phyloP scores from a whole-genome alignment of 2,888 invertebrate genomes.

The Oxytorus armatus region DNA sequence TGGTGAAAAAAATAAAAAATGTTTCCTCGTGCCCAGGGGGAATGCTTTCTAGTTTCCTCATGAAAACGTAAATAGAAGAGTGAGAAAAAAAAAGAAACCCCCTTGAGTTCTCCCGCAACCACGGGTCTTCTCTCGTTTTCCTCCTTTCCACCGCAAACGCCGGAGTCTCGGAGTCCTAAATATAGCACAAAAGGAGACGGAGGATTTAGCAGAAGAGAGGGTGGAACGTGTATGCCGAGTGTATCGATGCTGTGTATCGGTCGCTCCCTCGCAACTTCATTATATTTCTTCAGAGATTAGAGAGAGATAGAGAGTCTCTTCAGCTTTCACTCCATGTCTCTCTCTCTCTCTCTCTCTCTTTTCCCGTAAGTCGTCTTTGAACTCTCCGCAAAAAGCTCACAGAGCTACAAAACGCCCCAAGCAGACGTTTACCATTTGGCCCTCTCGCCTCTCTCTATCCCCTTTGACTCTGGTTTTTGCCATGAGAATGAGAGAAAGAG shows the following conservation, averaged over 20 bases:
- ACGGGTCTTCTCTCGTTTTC: neutral
- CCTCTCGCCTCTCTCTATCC: constrained; percentile 23
- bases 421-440: constrained; percentile 58
- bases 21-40: neutral
- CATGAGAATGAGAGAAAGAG: neutral
- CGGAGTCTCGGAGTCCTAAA: constrained; percentile 17
- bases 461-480: constrained; percentile 49
- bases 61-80: too few relatives aligned
- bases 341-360: constrained; percentile 20
- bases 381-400: constrained; percentile 48
- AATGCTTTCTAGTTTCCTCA: neutral
- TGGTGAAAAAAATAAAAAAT: constrained; percentile 29
- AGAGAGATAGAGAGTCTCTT: constrained; percentile 52
- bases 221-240: constrained; percentile 34
- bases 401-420: constrained; percentile 11
- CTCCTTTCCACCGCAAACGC: constrained; percentile 7
- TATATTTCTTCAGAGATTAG: constrained; percentile 58
- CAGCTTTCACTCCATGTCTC: constrained; percentile 59
- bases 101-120: neutral
- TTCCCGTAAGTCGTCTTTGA: constrained; percentile 57
- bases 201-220: neutral
- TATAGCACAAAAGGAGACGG: neutral
- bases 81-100: neutral
- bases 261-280: constrained; percentile 59
- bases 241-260: constrained; percentile 39